phyloP scores from a whole-genome alignment of 64 coral and sea anemone species.

The Stichodactyla helianthus region DNA sequence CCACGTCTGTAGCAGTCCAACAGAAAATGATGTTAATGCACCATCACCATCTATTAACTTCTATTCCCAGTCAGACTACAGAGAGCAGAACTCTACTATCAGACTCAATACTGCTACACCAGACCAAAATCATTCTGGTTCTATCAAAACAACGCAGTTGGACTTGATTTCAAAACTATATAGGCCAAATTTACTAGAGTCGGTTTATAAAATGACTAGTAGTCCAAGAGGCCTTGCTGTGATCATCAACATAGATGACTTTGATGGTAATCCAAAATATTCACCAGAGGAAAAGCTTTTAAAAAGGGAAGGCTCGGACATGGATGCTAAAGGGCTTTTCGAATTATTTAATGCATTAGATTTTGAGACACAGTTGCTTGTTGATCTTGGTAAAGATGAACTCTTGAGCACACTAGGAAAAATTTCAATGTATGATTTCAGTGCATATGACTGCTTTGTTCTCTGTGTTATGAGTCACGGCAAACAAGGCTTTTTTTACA shows the following conservation, averaged over 20 bases:
- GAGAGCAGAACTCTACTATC: background rate
- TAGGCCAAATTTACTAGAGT: background rate
- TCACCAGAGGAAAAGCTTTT: background rate
- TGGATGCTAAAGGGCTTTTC: background rate
- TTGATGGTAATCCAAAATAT: background rate
- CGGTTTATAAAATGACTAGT: slow-evolving; percentile 19
- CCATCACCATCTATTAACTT: background rate
- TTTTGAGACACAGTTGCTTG: slow-evolving; percentile 26
- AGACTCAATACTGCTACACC: background rate
- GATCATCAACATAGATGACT: background rate
- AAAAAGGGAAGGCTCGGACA: slow-evolving; percentile 41
- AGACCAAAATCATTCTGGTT: background rate
- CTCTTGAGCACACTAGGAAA: slow-evolving; percentile 25
- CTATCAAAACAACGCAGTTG: background rate
- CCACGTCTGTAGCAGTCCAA: background rate
- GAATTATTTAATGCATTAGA: slow-evolving; percentile 7
- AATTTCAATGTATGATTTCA: slow-evolving; percentile 52
- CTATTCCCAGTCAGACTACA: background rate
- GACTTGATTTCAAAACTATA: background rate
- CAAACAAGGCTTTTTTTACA: slow-evolving; percentile 16
- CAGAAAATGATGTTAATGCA: background rate
- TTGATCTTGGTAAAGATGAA: background rate
- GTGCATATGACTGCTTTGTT: slow-evolving; percentile 48
- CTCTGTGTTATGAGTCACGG: slow-evolving; percentile 86
- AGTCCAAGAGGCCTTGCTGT: slow-evolving; percentile 1